Percentiles rank a stretch among this genome's conserved stretches.
These are phyloP conservation scores for Cerastis rubricosa DNA, from an alignment of 2,888 invertebrate species.

Conservation along the genomic window DNA sequence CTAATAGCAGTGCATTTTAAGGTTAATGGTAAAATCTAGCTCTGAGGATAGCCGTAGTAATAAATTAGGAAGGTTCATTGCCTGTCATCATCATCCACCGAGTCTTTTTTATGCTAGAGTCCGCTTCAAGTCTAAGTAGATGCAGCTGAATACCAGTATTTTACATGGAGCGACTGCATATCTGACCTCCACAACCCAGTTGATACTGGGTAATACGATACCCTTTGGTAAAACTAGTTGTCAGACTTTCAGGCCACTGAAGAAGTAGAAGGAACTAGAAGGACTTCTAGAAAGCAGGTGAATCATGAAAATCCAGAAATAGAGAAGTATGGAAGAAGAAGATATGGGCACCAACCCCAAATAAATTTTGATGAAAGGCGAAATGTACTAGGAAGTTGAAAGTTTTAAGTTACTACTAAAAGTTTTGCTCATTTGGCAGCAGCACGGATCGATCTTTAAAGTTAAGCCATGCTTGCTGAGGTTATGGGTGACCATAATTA, in stretches of 20 bases:
- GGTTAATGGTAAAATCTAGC: constrained; percentile 25
- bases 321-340: not conserved
- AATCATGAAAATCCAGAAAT: too few relatives aligned
- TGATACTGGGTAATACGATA: too few relatives aligned
- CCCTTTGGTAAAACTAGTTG: too few relatives aligned
- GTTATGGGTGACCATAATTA: not conserved
- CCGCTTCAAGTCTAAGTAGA: not conserved
- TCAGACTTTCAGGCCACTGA: too few relatives aligned
- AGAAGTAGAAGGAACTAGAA: too few relatives aligned
- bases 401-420: not conserved
- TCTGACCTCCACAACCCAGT: not conserved
- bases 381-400: not conserved
- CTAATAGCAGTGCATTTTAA: constrained; percentile 8
- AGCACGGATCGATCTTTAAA: not conserved
- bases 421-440: not conserved
- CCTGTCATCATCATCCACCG: not conserved
- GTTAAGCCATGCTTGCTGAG: not conserved
- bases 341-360: too few relatives aligned
- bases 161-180: not conserved
- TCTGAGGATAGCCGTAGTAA: not conserved
- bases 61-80: not conserved
- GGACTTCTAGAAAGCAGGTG: too few relatives aligned
- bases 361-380: too few relatives aligned
- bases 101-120: not conserved
- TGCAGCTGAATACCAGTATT: not conserved